Evolutionary conservation across 2,888 invertebrate genomes (phyloP), one percentile per base, ranked within the genome.

Genomic region (Thecophora atra): DNA sequence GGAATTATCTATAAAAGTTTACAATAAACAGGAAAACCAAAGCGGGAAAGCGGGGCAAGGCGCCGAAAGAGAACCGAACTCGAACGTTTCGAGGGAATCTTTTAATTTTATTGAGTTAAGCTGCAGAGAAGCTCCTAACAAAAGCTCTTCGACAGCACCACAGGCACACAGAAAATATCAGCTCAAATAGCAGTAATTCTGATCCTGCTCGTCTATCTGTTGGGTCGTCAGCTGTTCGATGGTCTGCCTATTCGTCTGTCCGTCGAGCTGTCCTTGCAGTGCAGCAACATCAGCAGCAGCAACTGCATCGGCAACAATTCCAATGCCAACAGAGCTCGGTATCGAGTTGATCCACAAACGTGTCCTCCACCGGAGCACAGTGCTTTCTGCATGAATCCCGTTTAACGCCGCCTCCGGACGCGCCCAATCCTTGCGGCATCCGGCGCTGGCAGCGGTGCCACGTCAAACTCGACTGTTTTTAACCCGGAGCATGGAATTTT

Each of bases 331-430:
- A 66, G 62, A 42, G 71, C 69, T 70, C 74, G 76, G 75, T 76
- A 79, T 80, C 77, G 81, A 79, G 82, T 82, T 81, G 81, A 81
- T 81, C 81, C 81, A 79, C 82, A 82, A 82, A 81, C 82, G 81
- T 81, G 81, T 81, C 82, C 78, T 82, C 81, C 79, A 79, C 79
- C 79, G 79, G 81, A 82, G 79, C 79, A 77, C 81, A 81, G 82
- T 81, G 79, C 81, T 81, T 81, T 82, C 47, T 28, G 71, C 24
- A 64, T 65, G 56, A 64, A 65, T 62, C 63, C 70, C 37, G 62
- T 42, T 71, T 11, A 26, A 71, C 56, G 58, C 58, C 54, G 47
- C 28, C 51, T n/a, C 56, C 26, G 17, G 26, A 6, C 28, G 28
- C 30, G 60, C 65, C 78, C 81, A 81, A 82, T 80, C 80, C 79